Conservation (phyloP, 1,140 invertebrate species). For the Drosophila ercepeae region DNA sequence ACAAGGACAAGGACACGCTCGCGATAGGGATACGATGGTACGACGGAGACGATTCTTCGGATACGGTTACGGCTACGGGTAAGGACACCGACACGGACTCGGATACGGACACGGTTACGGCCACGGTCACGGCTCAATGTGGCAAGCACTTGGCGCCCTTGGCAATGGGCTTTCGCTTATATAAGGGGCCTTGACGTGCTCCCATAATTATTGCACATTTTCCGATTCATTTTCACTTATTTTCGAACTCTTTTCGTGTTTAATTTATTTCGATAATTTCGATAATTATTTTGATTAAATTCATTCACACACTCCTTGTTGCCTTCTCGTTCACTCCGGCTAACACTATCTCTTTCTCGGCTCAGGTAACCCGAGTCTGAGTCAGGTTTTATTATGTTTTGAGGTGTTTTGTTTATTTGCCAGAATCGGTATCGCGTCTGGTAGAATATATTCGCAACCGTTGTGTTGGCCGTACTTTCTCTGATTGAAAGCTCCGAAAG, state of each 20-base stretch:
- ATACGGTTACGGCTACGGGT: conserved; percentile 24
- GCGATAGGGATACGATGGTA: conserved; percentile 15
- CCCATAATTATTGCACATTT: conserved; percentile 55
- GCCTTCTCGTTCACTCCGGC: not conserved
- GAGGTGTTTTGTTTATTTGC: conserved; percentile 34
- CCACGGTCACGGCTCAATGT: conserved; percentile 55
- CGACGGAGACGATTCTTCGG: conserved; percentile 4
- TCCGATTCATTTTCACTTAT: conserved; percentile 5
- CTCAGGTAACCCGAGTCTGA: not conserved
- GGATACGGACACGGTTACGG: conserved; percentile 25
- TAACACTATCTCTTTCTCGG: conserved; percentile 5
- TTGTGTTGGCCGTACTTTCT: conserved; percentile 74
- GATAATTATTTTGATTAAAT: conserved; percentile 1
- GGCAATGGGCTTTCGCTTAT: conserved; percentile 53
- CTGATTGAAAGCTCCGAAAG: conserved; percentile 63
- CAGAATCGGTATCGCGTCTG: conserved; percentile 27
- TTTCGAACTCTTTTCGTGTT: not conserved
- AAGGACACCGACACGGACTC: conserved; percentile 27
- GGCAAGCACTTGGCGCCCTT: conserved; percentile 50
- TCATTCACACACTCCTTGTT: conserved; percentile 13
- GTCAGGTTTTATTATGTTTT: conserved; percentile 3
- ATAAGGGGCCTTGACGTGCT: conserved; percentile 36
- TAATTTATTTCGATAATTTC: conserved; percentile 1
- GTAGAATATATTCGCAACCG: conserved; percentile 55
- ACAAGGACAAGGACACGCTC: conserved; percentile 75